These are phyloP conservation scores for Sarcoramphus papa DNA, from an alignment of 2,797 vertebrate species.

Conservation along the genomic window DNA sequence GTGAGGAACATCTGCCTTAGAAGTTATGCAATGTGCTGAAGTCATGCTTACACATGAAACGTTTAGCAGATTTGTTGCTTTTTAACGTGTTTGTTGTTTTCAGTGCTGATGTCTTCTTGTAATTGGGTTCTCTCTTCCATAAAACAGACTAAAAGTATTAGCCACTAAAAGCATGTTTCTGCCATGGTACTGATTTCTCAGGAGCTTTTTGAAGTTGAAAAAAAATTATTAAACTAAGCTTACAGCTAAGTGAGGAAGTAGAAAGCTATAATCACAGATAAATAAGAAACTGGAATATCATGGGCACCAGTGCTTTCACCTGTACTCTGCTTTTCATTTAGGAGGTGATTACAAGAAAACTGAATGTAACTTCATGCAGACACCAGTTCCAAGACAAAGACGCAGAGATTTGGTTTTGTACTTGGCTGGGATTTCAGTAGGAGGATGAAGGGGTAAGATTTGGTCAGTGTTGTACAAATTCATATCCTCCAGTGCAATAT, in stretches of 20 bases:
- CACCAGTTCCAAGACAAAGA: slow-evolving; percentile 15
- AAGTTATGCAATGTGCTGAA: neutral
- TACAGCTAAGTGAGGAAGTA: neutral
- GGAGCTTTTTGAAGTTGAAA: neutral
- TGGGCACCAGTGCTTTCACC: neutral
- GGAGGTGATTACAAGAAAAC: neutral
- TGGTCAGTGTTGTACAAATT: slow-evolving; percentile 40
- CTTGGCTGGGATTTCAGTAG: neutral
- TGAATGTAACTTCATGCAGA: neutral
- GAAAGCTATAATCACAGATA: neutral
- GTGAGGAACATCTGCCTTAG: neutral
- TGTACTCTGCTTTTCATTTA: slow-evolving; percentile 25
- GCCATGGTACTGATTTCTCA: neutral
- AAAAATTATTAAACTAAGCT: neutral
- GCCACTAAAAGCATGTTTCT: neutral
- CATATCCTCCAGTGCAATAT: slow-evolving; percentile 49
- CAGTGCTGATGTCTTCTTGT: neutral
- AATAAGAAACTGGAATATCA: neutral
- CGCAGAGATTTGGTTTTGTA: neutral
- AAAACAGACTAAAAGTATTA: neutral
- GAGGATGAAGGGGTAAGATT: neutral
- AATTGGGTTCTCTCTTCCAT: neutral
- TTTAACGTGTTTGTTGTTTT: neutral
- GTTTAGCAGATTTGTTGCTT: neutral
- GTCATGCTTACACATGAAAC: neutral